These are phyloP conservation scores for Oscheius sp. DNA, from an alignment of 2,888 invertebrate species.

Conservation along the genomic window DNA sequence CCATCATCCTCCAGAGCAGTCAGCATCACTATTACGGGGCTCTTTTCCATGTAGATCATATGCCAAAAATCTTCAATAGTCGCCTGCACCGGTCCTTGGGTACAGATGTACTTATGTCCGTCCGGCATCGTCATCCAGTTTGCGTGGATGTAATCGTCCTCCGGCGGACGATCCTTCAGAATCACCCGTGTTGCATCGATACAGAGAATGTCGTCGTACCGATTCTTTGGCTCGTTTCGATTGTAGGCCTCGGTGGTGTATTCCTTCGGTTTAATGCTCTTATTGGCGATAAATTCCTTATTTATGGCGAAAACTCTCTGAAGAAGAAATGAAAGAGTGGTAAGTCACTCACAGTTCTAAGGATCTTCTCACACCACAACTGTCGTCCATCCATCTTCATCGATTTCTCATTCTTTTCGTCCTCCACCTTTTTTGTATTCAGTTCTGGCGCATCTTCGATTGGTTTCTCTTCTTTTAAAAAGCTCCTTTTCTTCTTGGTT, in stretches of 20 bases:
- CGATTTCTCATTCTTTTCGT: not conserved
- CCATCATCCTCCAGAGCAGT: conserved; percentile 40
- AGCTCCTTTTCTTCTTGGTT: too few species aligned
- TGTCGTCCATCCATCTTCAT: not conserved
- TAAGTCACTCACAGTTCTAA: not conserved
- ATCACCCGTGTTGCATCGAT: conserved; percentile 40
- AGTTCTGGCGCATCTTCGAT: too few species aligned
- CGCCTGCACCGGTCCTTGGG: conserved; percentile 82
- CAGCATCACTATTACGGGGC: conserved; percentile 91
- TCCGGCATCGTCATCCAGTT: conserved; percentile 48
- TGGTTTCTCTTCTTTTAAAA: not conserved
- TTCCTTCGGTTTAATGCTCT: conserved; percentile 4
- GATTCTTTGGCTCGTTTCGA: conserved; percentile 24
- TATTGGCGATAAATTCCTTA: conserved; percentile 17
- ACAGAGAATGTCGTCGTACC: conserved; percentile 44
- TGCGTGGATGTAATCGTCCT: conserved; percentile 56
- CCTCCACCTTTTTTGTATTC: too few species aligned
- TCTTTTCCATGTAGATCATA: conserved; percentile 98
- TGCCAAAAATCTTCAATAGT: conserved; percentile 95
- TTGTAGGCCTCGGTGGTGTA: not conserved
- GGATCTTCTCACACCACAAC: not conserved
- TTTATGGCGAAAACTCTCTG: not conserved
- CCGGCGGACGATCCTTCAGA: conserved; percentile 37
- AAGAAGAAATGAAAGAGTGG: too few species aligned
- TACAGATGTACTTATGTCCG: conserved; percentile 47